These are phyloP conservation scores for Strigops habroptila DNA, from an alignment of 2,113 vertebrate species.

Conservation along the genomic window DNA sequence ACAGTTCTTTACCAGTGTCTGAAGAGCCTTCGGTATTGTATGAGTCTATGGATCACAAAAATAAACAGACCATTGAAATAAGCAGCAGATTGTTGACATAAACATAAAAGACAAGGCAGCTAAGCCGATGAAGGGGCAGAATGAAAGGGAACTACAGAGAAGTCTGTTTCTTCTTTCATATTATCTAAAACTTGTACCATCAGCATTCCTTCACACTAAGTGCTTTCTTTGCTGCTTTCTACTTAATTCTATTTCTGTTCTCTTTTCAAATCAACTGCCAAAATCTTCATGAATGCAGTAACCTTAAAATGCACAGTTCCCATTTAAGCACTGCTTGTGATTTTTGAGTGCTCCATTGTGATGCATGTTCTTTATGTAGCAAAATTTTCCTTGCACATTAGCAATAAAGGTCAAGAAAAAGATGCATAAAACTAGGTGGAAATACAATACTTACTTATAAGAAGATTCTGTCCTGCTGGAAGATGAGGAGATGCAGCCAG, in stretches of 20 bases:
- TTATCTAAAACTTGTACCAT: neutral
- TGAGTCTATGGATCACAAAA: neutral
- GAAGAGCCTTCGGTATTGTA: neutral
- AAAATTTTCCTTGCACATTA: neutral
- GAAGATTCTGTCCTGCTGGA: neutral
- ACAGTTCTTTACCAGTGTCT: accelerated
- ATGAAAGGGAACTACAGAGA: neutral
- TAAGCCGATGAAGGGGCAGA: neutral
- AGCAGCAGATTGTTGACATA: neutral
- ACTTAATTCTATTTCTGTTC: neutral
- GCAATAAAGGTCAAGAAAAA: neutral
- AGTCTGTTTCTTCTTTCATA: neutral
- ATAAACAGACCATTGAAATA: neutral
- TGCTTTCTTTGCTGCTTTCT: neutral
- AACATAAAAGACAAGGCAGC: neutral
- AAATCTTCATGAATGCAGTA: neutral
- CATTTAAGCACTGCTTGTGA: neutral
- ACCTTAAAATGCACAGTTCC: neutral
- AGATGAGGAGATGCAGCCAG: neutral
- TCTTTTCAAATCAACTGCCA: neutral
- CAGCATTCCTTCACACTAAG: neutral
- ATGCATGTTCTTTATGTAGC: neutral
- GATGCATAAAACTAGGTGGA: neutral
- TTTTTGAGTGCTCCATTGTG: neutral
- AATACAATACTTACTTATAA: neutral